Percentiles rank a stretch among this genome's conserved stretches.
phyloP scores from a whole-genome alignment of 2,113 vertebrate species.

The Damaliscus lunatus region DNA sequence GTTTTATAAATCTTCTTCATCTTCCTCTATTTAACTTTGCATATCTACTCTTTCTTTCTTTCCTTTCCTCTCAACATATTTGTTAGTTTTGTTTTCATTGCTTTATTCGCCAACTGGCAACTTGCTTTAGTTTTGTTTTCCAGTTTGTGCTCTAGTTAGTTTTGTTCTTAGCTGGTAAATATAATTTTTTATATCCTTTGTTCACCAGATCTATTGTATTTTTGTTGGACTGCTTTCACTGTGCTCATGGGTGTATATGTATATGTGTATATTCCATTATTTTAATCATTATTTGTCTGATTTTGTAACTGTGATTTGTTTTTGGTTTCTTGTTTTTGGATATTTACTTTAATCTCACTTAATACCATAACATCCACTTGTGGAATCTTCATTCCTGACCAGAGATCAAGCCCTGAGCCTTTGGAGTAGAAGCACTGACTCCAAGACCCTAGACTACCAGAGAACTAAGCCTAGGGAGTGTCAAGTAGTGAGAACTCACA shows the following conservation, averaged over 20 bases:
- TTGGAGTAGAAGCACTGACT: background rate
- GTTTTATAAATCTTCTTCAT: background rate
- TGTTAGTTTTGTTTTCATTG: background rate
- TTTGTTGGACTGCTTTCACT: background rate
- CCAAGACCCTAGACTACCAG: background rate
- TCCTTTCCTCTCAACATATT: background rate
- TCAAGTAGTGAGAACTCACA: background rate
- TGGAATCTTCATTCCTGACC: background rate
- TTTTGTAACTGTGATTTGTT: background rate
- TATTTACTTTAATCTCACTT: background rate
- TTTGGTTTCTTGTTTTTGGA: background rate
- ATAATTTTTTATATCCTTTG: background rate
- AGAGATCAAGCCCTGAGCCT: background rate
- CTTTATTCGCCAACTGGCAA: background rate
- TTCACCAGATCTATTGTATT: background rate
- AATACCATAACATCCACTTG: background rate
- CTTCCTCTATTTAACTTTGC: background rate
- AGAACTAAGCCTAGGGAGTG: background rate
- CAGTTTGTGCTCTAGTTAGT: background rate
- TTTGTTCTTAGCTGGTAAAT: background rate
- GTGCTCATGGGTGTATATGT: background rate
- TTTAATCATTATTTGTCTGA: background rate
- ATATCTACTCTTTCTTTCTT: background rate
- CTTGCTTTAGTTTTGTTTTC: background rate
- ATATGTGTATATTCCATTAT: background rate